Percentiles rank a stretch among this genome's conserved stretches.
Evolutionary conservation across 2,797 vertebrate genomes (phyloP).

Genomic region (Hirundo rustica): DNA sequence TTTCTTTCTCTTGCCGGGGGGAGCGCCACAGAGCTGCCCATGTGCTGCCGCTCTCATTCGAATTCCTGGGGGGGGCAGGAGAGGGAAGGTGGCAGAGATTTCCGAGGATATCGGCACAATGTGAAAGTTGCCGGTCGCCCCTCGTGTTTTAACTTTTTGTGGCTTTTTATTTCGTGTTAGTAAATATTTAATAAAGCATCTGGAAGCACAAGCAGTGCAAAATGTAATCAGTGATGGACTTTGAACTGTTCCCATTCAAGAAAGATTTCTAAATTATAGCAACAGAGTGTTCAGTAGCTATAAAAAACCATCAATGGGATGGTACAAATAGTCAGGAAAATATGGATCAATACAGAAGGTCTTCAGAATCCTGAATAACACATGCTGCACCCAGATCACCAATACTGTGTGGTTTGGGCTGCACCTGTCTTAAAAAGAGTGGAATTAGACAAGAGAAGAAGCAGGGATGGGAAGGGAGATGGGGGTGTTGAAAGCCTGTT

Average conservation of each 20-base stretch:
- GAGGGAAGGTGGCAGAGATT: neutral
- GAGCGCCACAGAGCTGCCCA: neutral
- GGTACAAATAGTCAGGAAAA: neutral
- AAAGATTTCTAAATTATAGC: neutral
- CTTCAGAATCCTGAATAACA: neutral
- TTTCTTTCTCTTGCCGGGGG: rapidly evolving
- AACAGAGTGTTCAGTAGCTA: neutral
- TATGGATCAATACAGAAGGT: neutral
- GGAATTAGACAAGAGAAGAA: neutral
- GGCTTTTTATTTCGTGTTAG: neutral
- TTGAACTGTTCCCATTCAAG: neutral
- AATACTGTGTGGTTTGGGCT: neutral
- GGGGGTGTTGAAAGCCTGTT: neutral
- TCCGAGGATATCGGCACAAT: rapidly evolving
- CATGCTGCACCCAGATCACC: neutral
- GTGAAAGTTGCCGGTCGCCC: neutral
- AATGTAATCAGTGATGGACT: neutral
- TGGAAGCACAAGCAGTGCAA: neutral
- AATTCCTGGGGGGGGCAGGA: neutral
- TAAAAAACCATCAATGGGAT: neutral
- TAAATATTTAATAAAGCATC: neutral
- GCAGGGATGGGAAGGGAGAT: neutral
- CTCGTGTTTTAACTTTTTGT: neutral
- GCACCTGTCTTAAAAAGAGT: neutral
- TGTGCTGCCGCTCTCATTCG: rapidly evolving